A percentile compares a stretch with the other conserved stretches of the same genome.
Evolutionary conservation across 2,888 invertebrate genomes (phyloP).

Genomic region (Caenorhabditis uteleia): DNA sequence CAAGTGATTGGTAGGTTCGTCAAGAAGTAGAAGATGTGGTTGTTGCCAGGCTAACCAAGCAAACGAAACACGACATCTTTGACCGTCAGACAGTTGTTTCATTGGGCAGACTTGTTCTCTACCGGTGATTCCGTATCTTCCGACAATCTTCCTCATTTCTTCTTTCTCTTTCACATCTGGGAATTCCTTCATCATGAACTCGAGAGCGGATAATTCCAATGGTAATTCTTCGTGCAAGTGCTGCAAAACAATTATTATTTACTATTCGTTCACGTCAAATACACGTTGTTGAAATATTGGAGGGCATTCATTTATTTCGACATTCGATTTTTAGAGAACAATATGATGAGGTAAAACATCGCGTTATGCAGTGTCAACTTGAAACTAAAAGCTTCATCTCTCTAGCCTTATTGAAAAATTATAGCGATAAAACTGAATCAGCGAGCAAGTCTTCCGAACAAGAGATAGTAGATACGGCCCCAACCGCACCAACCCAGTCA

Average conservation of each 20-base stretch:
- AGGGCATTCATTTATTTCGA: no score
- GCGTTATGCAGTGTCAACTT: no score
- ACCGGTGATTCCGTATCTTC: conserved; percentile 94
- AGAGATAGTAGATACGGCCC: no score
- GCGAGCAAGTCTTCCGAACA: no score
- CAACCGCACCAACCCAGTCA: no score
- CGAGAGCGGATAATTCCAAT: conserved; percentile 89
- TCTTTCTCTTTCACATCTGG: conserved; percentile 96
- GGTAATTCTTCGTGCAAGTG: conserved; percentile 95
- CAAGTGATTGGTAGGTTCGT: conserved; percentile 89
- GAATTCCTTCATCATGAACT: conserved; percentile 97
- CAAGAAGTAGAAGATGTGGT: conserved; percentile 84
- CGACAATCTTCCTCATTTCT: conserved; percentile 98
- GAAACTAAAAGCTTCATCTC: no score
- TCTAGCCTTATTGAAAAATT: no score
- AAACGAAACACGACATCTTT: conserved; percentile 96
- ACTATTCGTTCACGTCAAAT: no score
- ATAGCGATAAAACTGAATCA: no score
- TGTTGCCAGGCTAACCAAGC: conserved; percentile 97
- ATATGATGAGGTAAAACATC: no score
- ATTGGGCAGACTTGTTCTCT: conserved; percentile 95
- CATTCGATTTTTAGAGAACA: no score
- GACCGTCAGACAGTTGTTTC: conserved; percentile 93
- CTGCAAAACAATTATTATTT: conserved; percentile 66
- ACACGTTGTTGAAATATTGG: no score